Percentiles rank a stretch among this genome's conserved stretches.
Evolutionary conservation across 2,113 vertebrate genomes (phyloP).

Genomic region (Pachyramphus minor): DNA sequence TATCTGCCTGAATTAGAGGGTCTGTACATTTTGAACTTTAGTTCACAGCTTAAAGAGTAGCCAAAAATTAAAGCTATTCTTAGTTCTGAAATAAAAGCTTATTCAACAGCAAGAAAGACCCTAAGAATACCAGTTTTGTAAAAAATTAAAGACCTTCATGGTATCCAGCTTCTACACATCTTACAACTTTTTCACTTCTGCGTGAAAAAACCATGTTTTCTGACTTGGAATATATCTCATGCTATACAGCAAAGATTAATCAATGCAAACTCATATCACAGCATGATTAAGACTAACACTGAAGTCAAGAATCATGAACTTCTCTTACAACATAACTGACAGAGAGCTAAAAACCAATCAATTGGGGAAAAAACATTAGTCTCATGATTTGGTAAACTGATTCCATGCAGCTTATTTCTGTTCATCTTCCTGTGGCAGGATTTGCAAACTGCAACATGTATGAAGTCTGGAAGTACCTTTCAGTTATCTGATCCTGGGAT

Average conservation of each 20-base stretch:
- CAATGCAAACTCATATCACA: background rate
- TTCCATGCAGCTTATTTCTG: background rate
- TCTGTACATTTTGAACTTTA: background rate
- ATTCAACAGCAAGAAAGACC: background rate
- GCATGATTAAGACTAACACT: background rate
- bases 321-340: background rate
- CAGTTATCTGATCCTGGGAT: background rate
- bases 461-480: background rate
- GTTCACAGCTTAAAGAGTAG: background rate
- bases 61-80: background rate
- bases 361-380: background rate
- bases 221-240: background rate
- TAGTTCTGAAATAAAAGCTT: background rate
- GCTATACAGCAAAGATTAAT: background rate
- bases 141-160: background rate
- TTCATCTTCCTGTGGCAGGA: background rate
- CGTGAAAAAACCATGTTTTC: background rate
- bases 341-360: background rate
- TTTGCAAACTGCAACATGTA: background rate
- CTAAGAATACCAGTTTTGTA: background rate
- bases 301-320: background rate
- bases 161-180: accelerated
- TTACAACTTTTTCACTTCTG: background rate
- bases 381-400: background rate
- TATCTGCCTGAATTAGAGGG: background rate